phyloP scores from a whole-genome alignment of 2,113 vertebrate genomes.

The Leptobrachium ailaonicum region DNA sequence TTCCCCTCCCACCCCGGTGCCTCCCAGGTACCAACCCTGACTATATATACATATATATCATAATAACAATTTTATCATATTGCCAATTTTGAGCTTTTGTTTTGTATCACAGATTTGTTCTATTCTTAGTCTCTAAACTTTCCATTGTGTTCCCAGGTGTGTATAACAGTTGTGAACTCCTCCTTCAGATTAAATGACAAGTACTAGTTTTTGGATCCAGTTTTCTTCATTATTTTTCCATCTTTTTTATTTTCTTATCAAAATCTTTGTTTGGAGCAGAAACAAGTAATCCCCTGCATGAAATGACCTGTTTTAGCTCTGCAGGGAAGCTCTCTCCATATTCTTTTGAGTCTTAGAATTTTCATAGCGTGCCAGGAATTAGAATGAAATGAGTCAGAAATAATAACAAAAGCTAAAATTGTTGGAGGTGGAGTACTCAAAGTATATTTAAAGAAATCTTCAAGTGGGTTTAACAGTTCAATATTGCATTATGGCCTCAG shows the following conservation, averaged over 20 bases:
- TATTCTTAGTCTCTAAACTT: neutral
- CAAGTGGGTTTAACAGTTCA: too few species aligned
- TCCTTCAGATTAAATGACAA: conserved; percentile 53
- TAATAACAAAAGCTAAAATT: neutral
- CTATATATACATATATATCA: too few species aligned
- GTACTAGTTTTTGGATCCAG: fast-evolving
- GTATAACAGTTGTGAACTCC: conserved; percentile 49
- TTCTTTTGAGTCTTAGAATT: neutral
- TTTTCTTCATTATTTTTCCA: neutral
- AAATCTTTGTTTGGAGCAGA: conserved; percentile 25
- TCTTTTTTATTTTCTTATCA: conserved; percentile 14
- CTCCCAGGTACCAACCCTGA: too few species aligned
- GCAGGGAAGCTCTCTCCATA: neutral
- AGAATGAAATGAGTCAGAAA: neutral
- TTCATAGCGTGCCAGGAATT: neutral
- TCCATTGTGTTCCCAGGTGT: conserved; percentile 5
- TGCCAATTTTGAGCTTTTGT: too few species aligned
- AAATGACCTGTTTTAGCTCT: neutral
- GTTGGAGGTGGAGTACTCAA: neutral
- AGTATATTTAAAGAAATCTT: too few species aligned
- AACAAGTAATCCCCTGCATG: conserved; percentile 33
- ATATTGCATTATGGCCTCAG: too few species aligned
- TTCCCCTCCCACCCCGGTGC: too few species aligned
- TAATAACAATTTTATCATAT: too few species aligned
- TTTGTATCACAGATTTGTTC: too few species aligned